A percentile compares a stretch with the other conserved stretches of the same genome.
phyloP scores from a whole-genome alignment of 2,113 vertebrate species.

The Peromyscus polionotus region DNA sequence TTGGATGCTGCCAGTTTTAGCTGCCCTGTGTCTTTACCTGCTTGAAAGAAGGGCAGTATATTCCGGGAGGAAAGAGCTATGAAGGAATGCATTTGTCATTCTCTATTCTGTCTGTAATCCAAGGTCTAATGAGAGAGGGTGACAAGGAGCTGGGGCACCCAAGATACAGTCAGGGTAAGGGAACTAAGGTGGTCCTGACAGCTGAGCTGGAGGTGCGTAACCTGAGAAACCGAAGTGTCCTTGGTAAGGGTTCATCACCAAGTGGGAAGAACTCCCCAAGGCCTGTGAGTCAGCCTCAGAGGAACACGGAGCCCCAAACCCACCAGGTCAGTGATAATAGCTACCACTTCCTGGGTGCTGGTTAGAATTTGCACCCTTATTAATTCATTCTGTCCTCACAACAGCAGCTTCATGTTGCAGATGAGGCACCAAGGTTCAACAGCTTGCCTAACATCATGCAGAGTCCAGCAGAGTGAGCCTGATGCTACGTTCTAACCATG shows the following conservation, averaged over 20 bases:
- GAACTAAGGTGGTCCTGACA: background rate
- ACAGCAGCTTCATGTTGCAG: background rate
- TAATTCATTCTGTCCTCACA: conserved; percentile 1
- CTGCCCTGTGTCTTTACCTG: background rate
- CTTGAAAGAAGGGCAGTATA: background rate
- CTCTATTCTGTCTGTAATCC: background rate
- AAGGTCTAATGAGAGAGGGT: background rate
- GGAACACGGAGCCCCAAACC: background rate
- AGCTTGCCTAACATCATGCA: background rate
- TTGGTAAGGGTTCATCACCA: background rate
- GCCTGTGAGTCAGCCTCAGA: background rate
- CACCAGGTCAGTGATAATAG: background rate
- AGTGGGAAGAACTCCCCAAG: background rate
- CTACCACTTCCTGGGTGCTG: background rate
- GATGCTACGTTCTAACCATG: background rate
- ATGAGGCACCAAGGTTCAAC: background rate
- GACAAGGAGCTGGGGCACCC: background rate
- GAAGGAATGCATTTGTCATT: background rate
- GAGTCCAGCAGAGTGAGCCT: background rate
- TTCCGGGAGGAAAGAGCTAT: background rate
- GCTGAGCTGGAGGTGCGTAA: background rate
- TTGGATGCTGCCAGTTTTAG: background rate
- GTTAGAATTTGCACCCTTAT: background rate
- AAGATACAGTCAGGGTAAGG: background rate
- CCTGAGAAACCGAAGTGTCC: background rate